These are phyloP conservation scores for Aurelia aurita complex sp. Pacific DNA, from an alignment of 30 jellyfish, hydroid and myxozoan genomes.

Conservation along the genomic window DNA sequence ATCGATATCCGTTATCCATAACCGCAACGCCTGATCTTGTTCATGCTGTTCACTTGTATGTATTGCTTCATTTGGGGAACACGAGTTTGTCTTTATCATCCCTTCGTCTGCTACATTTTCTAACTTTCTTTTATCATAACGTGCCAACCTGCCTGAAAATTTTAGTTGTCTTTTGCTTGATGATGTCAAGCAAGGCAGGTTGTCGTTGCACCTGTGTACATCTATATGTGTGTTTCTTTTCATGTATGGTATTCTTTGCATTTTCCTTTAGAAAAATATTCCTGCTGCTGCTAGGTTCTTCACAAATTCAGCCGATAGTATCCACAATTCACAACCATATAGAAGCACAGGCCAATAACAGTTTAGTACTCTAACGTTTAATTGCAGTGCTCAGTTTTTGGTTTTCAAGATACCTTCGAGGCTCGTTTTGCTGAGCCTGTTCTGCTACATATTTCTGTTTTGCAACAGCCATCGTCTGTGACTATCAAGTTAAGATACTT, in stretches of 20 bases:
- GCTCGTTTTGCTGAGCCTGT: no score
- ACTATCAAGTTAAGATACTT: no score
- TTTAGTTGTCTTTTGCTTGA: background rate
- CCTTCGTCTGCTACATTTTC: background rate
- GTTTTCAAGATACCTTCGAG: no score
- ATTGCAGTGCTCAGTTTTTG: no score
- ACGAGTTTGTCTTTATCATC: background rate
- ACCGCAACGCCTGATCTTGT: background rate
- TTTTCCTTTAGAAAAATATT: background rate
- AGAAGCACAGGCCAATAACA: background rate
- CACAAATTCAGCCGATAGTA: background rate
- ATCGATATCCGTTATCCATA: background rate
- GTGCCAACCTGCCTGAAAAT: background rate
- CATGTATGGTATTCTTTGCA: background rate
- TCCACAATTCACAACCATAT: conserved; percentile 1
- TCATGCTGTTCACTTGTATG: background rate
- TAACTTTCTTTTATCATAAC: background rate
- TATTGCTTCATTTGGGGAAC: conserved; percentile 5
- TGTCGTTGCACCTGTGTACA: background rate
- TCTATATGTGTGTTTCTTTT: no score
- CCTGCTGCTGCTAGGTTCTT: background rate
- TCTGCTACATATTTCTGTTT: no score
- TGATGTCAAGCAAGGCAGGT: background rate
- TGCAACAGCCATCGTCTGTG: no score
- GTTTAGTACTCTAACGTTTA: background rate